Evolutionary conservation across 2,113 vertebrate species (phyloP).

Genomic region (Guaruba guarouba): DNA sequence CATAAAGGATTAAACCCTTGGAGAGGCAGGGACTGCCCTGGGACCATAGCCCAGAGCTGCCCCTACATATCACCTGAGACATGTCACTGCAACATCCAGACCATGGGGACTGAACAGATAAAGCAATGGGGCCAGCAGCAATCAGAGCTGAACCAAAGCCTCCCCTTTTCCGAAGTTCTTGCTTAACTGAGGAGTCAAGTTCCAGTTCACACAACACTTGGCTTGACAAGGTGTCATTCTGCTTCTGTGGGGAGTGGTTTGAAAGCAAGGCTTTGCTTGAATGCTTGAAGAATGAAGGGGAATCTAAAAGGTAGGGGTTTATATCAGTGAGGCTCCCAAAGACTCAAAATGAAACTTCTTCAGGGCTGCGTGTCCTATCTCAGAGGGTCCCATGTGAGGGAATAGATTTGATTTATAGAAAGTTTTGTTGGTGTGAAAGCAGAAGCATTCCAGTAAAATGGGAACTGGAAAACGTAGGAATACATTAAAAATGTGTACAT

Average conservation of each 20-base stretch:
- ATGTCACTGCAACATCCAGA: background rate
- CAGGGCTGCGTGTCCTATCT: background rate
- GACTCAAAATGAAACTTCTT: background rate
- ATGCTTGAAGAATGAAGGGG: background rate
- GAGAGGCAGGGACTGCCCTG: background rate
- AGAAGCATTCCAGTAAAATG: background rate
- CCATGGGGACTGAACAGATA: background rate
- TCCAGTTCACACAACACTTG: background rate
- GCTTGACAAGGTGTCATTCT: background rate
- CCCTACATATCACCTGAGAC: background rate
- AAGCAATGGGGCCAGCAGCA: background rate
- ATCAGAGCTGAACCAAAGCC: background rate
- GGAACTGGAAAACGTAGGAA: background rate
- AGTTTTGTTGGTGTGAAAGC: background rate
- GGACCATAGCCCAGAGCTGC: background rate
- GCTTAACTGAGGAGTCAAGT: background rate
- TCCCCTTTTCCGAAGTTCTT: background rate
- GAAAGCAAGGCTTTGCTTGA: background rate
- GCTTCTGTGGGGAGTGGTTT: background rate
- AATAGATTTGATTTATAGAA: background rate
- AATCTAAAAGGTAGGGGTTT: background rate
- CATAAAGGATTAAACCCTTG: background rate
- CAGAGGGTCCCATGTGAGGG: rapidly evolving
- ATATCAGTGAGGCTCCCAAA: background rate
- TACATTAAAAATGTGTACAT: background rate